Conservation (phyloP, 2,888 invertebrate genomes). For the Leptinotarsa peninsularis region DNA sequence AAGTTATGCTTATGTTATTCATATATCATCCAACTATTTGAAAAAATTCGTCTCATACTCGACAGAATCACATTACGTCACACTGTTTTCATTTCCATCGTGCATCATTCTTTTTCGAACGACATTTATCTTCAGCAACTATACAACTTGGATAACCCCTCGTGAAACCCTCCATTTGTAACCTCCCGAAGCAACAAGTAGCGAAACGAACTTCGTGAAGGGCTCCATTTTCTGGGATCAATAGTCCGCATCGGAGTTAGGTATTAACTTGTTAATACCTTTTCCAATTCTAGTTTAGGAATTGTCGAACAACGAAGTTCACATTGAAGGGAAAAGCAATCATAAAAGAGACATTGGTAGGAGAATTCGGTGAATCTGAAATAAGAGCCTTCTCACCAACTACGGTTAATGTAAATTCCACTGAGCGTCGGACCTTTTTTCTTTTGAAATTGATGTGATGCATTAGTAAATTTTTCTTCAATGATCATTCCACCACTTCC, state of each 20-base stretch:
- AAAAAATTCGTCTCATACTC: too few species aligned
- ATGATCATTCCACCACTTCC: too few species aligned
- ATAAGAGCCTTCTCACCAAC: too few species aligned
- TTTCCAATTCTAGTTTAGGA: neutral
- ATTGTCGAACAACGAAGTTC: constrained; percentile 4
- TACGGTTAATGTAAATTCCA: too few species aligned
- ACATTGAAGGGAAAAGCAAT: neutral
- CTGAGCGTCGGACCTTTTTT: too few species aligned
- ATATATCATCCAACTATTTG: too few species aligned
- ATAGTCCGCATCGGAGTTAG: neutral
- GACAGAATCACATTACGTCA: neutral
- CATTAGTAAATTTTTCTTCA: too few species aligned
- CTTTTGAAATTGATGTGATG: too few species aligned
- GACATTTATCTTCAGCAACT: neutral
- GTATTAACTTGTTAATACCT: neutral
- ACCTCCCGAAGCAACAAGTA: constrained; percentile 5
- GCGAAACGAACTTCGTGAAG: neutral
- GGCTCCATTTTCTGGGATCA: neutral
- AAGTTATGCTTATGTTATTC: neutral
- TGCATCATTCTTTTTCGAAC: neutral
- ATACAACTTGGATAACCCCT: constrained; percentile 6
- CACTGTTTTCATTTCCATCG: neutral
- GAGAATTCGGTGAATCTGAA: neutral
- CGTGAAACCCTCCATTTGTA: neutral
- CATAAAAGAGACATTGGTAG: neutral